A percentile compares a stretch with the other conserved stretches of the same genome.
phyloP scores from a whole-genome alignment of 2,113 vertebrate species.

The Paralichthys olivaceus region DNA sequence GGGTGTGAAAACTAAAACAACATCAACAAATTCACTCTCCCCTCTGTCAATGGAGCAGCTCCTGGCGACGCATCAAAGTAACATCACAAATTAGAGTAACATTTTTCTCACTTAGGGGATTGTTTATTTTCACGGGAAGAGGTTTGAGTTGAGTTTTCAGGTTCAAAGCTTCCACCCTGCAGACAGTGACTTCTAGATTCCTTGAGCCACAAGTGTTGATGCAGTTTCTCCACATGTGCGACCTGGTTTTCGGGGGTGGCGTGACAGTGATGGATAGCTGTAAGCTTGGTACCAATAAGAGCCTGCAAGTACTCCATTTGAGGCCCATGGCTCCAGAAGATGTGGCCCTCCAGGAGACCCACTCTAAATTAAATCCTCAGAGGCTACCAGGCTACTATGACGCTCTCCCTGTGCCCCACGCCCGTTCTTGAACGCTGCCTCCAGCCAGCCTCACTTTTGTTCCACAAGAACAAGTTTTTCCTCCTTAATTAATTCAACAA shows the following conservation, averaged over 20 bases:
- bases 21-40: conserved; percentile 34
- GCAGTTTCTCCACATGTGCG: conserved; percentile 44
- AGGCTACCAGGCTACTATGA: conserved; percentile 72
- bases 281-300: conserved; percentile 77
- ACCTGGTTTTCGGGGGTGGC: conserved; percentile 42
- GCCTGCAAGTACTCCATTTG: conserved; percentile 64
- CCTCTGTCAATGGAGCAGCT: conserved; percentile 40
- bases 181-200: conserved; percentile 44
- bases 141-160: conserved; percentile 11
- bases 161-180: conserved; percentile 19
- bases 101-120: conserved; percentile 13
- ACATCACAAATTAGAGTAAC: conserved; percentile 31
- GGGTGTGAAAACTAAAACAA: conserved; percentile 41
- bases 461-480: conserved; percentile 79
- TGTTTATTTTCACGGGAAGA: neutral
- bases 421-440: conserved; percentile 64
- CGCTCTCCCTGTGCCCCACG: conserved; percentile 58
- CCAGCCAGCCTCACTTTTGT: conserved; percentile 80
- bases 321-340: conserved; percentile 61
- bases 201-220: conserved; percentile 45
- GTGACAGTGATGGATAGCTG: conserved; percentile 86
- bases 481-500: conserved; percentile 85
- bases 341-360: conserved; percentile 73
- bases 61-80: conserved; percentile 34
- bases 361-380: conserved; percentile 85